These are phyloP conservation scores for Melinaea menophilus DNA, from an alignment of 2,888 invertebrate genomes.

Conservation along the genomic window DNA sequence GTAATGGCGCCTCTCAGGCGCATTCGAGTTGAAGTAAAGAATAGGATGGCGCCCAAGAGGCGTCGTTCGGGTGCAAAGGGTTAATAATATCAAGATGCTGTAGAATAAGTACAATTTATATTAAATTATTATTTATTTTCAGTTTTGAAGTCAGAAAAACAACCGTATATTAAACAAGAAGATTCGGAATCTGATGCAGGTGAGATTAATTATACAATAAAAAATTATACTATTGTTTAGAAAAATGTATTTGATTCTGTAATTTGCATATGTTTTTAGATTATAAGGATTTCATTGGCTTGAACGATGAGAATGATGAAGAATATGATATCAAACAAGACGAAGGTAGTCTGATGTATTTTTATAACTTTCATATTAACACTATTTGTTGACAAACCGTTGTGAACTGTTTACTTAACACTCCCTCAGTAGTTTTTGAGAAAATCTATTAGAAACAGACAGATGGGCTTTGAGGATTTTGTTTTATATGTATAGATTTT, in stretches of 20 bases:
- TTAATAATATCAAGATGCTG: not conserved
- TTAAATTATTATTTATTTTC: not conserved
- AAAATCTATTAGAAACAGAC: too few species aligned
- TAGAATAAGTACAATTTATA: not conserved
- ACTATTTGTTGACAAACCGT: not conserved
- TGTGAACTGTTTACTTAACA: too few species aligned
- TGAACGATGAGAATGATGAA: slow-evolving; percentile 11
- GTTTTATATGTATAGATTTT: too few species aligned
- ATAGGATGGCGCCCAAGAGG: too few species aligned
- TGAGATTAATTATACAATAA: slow-evolving; percentile 1
- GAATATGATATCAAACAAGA: slow-evolving; percentile 15
- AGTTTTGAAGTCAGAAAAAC: slow-evolving; percentile 13
- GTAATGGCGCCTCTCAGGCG: too few species aligned
- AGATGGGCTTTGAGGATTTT: too few species aligned
- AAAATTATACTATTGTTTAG: not conserved
- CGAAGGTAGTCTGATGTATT: not conserved
- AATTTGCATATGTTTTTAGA: slow-evolving; percentile 17
- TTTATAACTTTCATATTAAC: not conserved
- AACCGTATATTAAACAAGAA: slow-evolving; percentile 19
- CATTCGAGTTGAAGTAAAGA: too few species aligned
- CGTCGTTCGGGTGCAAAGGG: not conserved
- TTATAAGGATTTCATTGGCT: slow-evolving; percentile 17
- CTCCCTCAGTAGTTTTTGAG: too few species aligned
- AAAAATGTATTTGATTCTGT: not conserved
- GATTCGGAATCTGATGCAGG: slow-evolving; percentile 9